Conservation (phyloP, 2,888 invertebrate species). For the Melolontha melolontha region DNA sequence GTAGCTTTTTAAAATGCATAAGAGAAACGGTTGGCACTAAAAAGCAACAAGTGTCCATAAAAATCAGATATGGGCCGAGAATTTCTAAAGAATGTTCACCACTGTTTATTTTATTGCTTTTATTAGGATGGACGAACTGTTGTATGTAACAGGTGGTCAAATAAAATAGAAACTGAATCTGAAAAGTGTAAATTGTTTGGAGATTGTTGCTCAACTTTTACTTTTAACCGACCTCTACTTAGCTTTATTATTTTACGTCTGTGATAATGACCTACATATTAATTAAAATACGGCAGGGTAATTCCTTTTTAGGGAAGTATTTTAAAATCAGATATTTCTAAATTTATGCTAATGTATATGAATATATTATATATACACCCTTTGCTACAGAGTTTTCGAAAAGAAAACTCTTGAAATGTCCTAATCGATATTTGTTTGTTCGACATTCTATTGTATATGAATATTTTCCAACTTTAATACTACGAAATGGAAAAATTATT, state of each 20-base stretch:
- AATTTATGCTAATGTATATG: no score
- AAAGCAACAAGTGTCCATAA: slow-evolving; percentile 64
- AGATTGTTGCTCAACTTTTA: slow-evolving; percentile 3
- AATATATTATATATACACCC: no score
- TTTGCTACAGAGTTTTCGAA: no score
- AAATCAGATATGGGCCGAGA: slow-evolving; percentile 62
- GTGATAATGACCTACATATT: slow-evolving; percentile 4
- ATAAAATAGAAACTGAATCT: slow-evolving; percentile 52
- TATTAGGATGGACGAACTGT: slow-evolving; percentile 61
- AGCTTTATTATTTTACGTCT: slow-evolving; percentile 8
- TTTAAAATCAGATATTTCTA: no score
- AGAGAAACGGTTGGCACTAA: slow-evolving; percentile 44
- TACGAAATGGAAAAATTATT: no score
- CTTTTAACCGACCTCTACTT: slow-evolving; percentile 17
- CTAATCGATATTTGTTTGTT: no score
- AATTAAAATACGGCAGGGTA: slow-evolving; percentile 2
- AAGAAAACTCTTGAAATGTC: no score
- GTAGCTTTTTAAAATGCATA: slow-evolving; percentile 50
- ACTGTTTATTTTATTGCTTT: slow-evolving; percentile 63
- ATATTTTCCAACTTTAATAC: no score
- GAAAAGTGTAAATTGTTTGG: slow-evolving; percentile 42
- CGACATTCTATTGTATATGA: no score
- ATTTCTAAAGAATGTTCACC: slow-evolving; percentile 62
- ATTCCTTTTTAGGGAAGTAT: no score
- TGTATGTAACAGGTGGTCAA: slow-evolving; percentile 61